Evolutionary conservation across 2,797 vertebrate species (phyloP).

Genomic region (Acanthiza pusilla): DNA sequence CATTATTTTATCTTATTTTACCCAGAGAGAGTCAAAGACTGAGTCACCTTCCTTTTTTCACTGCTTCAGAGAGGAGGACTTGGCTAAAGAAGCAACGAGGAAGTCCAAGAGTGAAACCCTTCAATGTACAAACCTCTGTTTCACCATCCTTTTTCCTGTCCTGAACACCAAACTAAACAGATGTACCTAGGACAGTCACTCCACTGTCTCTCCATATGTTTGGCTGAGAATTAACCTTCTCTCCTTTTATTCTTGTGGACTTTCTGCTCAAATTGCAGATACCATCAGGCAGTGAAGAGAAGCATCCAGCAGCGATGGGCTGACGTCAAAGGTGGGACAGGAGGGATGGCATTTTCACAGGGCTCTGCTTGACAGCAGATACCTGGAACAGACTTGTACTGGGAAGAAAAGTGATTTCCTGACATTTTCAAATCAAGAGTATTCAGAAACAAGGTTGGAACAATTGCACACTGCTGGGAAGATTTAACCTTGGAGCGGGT

Average conservation of each 20-base stretch:
- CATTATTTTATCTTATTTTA: neutral
- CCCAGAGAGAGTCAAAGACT: neutral
- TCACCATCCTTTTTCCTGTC: neutral
- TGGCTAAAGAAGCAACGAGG: neutral
- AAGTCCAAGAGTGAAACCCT: neutral
- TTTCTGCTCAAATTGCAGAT: neutral
- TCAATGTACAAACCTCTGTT: neutral
- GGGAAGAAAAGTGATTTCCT: neutral
- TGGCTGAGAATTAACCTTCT: neutral
- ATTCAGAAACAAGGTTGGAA: neutral
- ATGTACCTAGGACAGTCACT: neutral
- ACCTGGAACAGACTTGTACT: neutral
- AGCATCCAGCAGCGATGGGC: neutral
- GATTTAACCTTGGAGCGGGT: neutral
- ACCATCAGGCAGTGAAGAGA: neutral
- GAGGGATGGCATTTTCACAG: neutral
- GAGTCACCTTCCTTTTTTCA: neutral
- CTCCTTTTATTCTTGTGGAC: neutral
- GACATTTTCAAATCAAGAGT: neutral
- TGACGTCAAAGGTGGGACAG: neutral
- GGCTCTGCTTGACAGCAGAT: neutral
- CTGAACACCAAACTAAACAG: neutral
- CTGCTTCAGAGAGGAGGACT: neutral
- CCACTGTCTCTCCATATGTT: neutral
- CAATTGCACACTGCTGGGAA: neutral